Evolutionary conservation across 2,797 vertebrate genomes (phyloP).

Genomic region (Geotrypetes seraphini): DNA sequence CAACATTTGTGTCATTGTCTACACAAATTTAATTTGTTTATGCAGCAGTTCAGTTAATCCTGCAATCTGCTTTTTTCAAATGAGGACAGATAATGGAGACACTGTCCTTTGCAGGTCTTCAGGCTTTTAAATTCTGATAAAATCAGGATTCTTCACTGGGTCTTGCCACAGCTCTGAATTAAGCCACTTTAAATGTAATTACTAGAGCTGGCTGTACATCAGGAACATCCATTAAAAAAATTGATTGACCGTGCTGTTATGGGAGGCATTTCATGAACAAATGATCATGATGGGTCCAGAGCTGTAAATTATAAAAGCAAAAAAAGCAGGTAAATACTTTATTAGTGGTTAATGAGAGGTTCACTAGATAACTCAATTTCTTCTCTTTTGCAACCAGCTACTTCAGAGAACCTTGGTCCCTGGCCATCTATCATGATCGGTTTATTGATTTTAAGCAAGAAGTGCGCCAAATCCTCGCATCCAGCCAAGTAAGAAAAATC

Average conservation of each 20-base stretch:
- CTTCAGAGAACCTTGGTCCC: slow-evolving; percentile 78
- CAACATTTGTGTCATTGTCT: slow-evolving; percentile 70
- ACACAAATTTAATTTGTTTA: slow-evolving; percentile 77
- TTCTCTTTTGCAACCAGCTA: slow-evolving; percentile 65
- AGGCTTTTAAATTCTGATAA: slow-evolving; percentile 82
- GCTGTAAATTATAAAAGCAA: slow-evolving; percentile 65
- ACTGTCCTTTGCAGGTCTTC: slow-evolving; percentile 60
- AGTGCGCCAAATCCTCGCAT: slow-evolving; percentile 61
- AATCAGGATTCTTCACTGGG: slow-evolving; percentile 86
- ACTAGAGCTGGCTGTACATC: slow-evolving; percentile 71
- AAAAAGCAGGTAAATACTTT: slow-evolving; percentile 70
- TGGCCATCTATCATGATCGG: slow-evolving; percentile 82
- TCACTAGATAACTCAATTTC: slow-evolving; percentile 55
- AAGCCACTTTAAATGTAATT: slow-evolving; percentile 85
- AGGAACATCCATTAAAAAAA: slow-evolving; percentile 80
- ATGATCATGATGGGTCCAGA: slow-evolving; percentile 67
- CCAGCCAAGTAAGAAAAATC: slow-evolving; percentile 42
- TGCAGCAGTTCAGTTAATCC: slow-evolving; percentile 72
- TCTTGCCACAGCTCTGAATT: slow-evolving; percentile 92
- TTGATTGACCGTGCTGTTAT: slow-evolving; percentile 73
- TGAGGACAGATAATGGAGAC: slow-evolving; percentile 67
- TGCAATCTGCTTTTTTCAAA: slow-evolving; percentile 81
- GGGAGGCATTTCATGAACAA: slow-evolving; percentile 74
- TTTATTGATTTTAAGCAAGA: slow-evolving; percentile 84
- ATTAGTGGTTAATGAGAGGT: slow-evolving; percentile 62